phyloP scores from a whole-genome alignment of 1,140 invertebrate genomes.

The Paralvinella palmiformis region DNA sequence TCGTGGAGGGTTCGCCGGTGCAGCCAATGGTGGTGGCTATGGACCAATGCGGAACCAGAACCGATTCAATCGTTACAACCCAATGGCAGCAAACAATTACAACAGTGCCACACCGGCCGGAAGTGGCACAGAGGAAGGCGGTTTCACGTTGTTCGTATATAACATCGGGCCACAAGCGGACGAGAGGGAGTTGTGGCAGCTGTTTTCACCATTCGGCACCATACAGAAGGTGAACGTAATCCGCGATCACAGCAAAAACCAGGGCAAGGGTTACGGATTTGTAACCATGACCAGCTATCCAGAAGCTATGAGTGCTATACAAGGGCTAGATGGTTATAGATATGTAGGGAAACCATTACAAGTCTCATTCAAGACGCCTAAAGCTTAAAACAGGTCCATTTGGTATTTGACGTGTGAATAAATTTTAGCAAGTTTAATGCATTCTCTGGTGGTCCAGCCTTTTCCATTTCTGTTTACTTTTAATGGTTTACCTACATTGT shows the following conservation, averaged over 20 bases:
- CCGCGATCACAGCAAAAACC: constrained; percentile 38
- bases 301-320: constrained; percentile 49
- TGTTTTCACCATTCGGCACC: constrained; percentile 49
- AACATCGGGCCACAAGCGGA: constrained; percentile 50
- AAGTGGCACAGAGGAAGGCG: constrained; percentile 14
- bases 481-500: no score
- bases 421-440: no score
- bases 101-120: neutral
- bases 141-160: constrained; percentile 49
- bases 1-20: neutral
- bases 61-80: constrained; percentile 33
- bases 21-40: neutral
- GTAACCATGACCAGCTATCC: constrained; percentile 52
- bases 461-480: no score
- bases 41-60: constrained; percentile 29
- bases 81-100: constrained; percentile 27
- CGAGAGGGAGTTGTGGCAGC: constrained; percentile 44
- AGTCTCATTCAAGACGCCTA: constrained; percentile 50
- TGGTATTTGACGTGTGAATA: no score
- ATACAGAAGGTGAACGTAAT: constrained; percentile 50
- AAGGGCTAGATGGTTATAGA: constrained; percentile 45
- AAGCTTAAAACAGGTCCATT: no score
- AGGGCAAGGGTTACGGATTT: constrained; percentile 51
- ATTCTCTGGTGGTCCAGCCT: no score
- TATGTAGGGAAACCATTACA: constrained; percentile 45